Conservation (phyloP, 2,797 vertebrate species). For the Hydrocynus forskahlii region DNA sequence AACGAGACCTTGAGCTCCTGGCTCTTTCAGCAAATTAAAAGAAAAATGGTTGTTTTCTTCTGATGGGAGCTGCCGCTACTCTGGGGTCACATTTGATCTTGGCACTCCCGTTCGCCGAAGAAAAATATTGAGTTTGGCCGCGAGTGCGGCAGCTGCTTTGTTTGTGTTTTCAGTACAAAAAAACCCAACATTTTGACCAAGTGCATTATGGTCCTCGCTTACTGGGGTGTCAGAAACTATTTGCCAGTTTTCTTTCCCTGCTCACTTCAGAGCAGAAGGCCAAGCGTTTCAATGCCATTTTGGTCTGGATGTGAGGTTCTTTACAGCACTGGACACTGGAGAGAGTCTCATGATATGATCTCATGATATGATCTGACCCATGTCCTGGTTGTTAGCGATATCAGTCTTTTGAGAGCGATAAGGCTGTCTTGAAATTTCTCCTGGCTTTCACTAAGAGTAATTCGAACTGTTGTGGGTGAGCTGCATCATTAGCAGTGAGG, state of each 20-base stretch:
- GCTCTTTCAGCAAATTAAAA: constrained; percentile 55
- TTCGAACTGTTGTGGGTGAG: background rate
- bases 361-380: background rate
- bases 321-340: constrained; percentile 13
- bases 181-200: constrained; percentile 35
- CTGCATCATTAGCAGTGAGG: constrained; percentile 1
- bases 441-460: background rate
- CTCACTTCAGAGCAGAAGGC: constrained; percentile 33
- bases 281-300: constrained; percentile 35
- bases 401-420: background rate
- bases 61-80: constrained; percentile 49
- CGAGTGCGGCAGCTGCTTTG: constrained; percentile 46
- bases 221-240: constrained; percentile 28
- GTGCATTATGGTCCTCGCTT: constrained; percentile 25
- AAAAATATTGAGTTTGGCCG: constrained; percentile 60
- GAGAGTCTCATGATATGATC: background rate
- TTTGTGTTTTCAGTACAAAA: constrained; percentile 56
- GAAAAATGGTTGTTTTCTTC: constrained; percentile 46
- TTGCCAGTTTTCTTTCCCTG: constrained; percentile 44
- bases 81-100: constrained; percentile 56
- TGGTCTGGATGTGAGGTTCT: background rate
- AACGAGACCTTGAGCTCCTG: constrained; percentile 49
- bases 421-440: background rate
- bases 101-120: constrained; percentile 39
- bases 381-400: background rate